phyloP scores from a whole-genome alignment of 2,888 invertebrate species.

The Drosophila meridiana region DNA sequence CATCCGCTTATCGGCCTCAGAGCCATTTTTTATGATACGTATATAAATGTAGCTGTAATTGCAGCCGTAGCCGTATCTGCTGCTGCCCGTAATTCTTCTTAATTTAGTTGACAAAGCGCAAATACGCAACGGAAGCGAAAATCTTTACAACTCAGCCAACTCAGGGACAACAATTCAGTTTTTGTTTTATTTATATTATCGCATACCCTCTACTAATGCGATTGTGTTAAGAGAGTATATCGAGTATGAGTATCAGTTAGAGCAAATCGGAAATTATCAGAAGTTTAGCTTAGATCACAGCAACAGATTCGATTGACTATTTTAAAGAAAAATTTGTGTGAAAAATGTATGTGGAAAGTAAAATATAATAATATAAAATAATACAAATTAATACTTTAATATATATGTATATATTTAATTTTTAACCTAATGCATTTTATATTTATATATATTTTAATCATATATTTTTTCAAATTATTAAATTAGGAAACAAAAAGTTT shows the following conservation, averaged over 20 bases:
- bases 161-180: constrained; percentile 28
- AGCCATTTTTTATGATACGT: background rate
- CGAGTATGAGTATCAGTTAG: background rate
- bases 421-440: too few relatives aligned
- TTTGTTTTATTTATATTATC: background rate
- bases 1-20: constrained; percentile 9
- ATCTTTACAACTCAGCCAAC: constrained; percentile 18
- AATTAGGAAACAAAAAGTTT: too few relatives aligned
- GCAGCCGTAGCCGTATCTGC: background rate
- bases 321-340: too few relatives aligned
- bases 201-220: background rate
- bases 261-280: background rate
- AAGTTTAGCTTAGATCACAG: background rate
- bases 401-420: too few relatives aligned
- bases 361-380: too few relatives aligned
- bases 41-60: background rate
- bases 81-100: background rate
- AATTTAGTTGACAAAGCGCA: constrained; percentile 1
- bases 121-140: constrained; percentile 16
- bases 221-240: background rate
- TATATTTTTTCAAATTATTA: too few relatives aligned
- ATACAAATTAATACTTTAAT: too few relatives aligned
- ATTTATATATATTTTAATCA: too few relatives aligned
- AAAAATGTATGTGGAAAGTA: too few relatives aligned
- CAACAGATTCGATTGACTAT: too few relatives aligned